Base-by-base conservation (phyloP, 1,140 invertebrate genomes). In the Oppia nitens region DNA sequence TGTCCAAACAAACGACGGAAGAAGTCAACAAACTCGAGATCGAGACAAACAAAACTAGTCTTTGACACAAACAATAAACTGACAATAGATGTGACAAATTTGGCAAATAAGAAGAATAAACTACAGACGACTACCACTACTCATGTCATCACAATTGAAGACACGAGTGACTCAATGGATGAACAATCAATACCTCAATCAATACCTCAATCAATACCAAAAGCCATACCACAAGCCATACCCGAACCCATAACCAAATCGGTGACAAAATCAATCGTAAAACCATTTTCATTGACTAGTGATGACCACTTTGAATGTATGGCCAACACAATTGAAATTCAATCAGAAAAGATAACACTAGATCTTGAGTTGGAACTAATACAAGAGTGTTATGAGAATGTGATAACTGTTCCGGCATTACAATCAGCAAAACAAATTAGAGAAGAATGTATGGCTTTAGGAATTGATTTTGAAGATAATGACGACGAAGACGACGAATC, bases 271-370 rank as follows among this genome's bases (percentile, higher is more conserved):
- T 40, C 32, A 40, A 17, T 23, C n/a, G 14, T 14, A 1, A 11
- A 53, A 14, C 28, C 17, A 53, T 9, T 53, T 3, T n/a, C 14
- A 51, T 53, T 53, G 52, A 53, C 52, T 53, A 24, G n/a, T 53
- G 26, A 53, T 17, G 27, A 53, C 3, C 3, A 53, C 9, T 25
- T 20, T n/a, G 23, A 50, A 50, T 50, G 9, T 50, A 50, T 9
- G 17, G 32, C 32, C 32, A 40, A 40, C n/a, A n/a, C n/a, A n/a
- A n/a, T n/a, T n/a, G n/a, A n/a, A n/a, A n/a, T n/a, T n/a, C n/a
- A n/a, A n/a, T n/a, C n/a, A n/a, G n/a, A n/a, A n/a, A n/a, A n/a
- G 32, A 40, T 17, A 9, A 17, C 6, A 40, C 32, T 40, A 40
- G 32, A 40, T 9, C 6, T 40, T 40, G 32, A 40, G 32, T 40